Percentiles rank a stretch among this genome's conserved stretches.
Conservation (phyloP, 1,140 invertebrate genomes). For the Drosophila cardini region DNA sequence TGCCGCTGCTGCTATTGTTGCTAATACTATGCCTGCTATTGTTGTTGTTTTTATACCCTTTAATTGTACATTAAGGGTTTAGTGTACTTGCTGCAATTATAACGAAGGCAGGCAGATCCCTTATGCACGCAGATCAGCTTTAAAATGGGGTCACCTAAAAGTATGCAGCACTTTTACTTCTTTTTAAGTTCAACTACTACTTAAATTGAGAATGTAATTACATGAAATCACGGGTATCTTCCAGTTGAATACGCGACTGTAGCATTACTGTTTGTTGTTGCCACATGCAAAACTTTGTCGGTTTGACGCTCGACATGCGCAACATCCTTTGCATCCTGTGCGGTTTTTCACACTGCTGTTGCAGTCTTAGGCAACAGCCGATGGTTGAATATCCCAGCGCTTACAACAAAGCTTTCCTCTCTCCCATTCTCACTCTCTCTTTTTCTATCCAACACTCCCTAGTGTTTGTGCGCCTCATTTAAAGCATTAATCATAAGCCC, state of each 20-base stretch:
- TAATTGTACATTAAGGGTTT: no score
- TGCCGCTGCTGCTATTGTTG: slow-evolving; percentile 18
- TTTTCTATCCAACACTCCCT: not conserved
- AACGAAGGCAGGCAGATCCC: no score
- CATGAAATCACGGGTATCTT: no score
- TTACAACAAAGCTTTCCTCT: not conserved
- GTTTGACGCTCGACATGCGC: slow-evolving; percentile 26
- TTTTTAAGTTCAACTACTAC: no score
- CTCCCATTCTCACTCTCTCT: not conserved
- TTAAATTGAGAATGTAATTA: no score
- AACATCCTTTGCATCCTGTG: slow-evolving; percentile 48
- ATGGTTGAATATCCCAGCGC: not conserved
- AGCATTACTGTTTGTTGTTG: not conserved
- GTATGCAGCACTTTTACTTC: no score
- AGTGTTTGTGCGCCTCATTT: slow-evolving; percentile 44
- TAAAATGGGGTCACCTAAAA: no score
- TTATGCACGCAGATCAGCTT: no score
- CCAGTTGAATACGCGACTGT: no score
- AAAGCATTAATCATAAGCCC: slow-evolving; percentile 51
- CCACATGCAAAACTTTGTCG: slow-evolving; percentile 40
- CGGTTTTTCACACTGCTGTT: slow-evolving; percentile 40
- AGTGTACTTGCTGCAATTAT: no score
- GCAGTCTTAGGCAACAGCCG: slow-evolving; percentile 11
- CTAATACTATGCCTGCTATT: not conserved
- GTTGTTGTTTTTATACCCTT: slow-evolving; percentile 4